A percentile compares a stretch with the other conserved stretches of the same genome.
Conservation (phyloP, 2,113 vertebrate species). For the Elaphurus davidianus region DNA sequence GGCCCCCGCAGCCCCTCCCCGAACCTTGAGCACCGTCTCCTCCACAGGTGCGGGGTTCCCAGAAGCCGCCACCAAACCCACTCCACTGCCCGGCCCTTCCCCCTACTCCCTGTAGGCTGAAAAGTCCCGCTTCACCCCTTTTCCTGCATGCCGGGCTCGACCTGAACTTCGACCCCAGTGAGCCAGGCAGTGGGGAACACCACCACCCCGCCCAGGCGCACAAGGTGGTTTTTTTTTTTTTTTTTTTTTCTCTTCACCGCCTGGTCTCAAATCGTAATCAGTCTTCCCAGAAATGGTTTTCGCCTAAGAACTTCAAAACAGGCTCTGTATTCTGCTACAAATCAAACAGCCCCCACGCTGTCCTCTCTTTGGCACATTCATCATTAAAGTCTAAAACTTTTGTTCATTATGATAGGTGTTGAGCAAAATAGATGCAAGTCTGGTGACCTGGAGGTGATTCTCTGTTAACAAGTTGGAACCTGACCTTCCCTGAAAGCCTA, state of each 20-base stretch:
- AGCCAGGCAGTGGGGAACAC: neutral
- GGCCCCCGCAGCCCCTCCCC: neutral
- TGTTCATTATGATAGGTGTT: neutral
- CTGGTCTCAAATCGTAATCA: neutral
- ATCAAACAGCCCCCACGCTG: neutral
- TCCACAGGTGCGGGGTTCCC: neutral
- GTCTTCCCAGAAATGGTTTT: neutral
- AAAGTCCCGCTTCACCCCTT: neutral
- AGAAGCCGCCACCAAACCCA: neutral
- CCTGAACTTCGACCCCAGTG: neutral
- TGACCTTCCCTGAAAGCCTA: slow-evolving; percentile 42
- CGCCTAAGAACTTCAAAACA: neutral
- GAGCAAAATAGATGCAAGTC: slow-evolving; percentile 38
- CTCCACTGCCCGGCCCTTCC: neutral
- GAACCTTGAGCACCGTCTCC: neutral
- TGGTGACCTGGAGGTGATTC: slow-evolving; percentile 61
- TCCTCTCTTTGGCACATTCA: neutral
- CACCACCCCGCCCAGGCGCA: neutral
- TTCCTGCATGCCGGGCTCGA: neutral
- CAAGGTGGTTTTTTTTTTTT: neutral
- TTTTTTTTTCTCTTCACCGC: neutral
- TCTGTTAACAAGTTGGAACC: slow-evolving; percentile 46
- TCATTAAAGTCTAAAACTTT: neutral
- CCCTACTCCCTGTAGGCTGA: neutral
- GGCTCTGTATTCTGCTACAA: neutral